phyloP scores from a whole-genome alignment of 2,888 invertebrate genomes.

The Bruchidius siliquastri region DNA sequence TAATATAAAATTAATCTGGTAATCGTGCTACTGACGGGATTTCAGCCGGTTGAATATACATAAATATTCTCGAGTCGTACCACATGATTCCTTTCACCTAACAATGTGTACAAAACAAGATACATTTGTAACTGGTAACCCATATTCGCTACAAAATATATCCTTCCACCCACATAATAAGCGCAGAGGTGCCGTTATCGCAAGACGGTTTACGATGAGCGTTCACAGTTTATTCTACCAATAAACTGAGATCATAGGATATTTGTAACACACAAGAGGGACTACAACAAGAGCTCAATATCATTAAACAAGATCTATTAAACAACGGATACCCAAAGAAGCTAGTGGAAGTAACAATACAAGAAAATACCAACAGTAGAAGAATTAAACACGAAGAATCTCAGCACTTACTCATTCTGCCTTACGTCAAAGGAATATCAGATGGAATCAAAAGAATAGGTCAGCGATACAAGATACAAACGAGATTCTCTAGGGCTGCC shows the following conservation, averaged over 20 bases:
- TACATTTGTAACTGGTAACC: background rate
- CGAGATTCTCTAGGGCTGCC: too few relatives aligned
- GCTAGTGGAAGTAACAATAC: too few relatives aligned
- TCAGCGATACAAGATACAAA: too few relatives aligned
- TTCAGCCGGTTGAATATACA: background rate
- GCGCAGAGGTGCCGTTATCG: background rate
- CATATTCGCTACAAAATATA: background rate
- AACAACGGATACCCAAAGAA: too few relatives aligned
- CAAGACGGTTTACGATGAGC: background rate
- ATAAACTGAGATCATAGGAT: background rate
- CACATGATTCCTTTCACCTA: background rate
- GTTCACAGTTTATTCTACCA: background rate
- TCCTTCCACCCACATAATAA: background rate
- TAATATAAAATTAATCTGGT: background rate
- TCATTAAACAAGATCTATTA: too few relatives aligned
- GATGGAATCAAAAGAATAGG: too few relatives aligned
- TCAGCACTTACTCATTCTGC: too few relatives aligned
- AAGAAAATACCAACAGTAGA: too few relatives aligned
- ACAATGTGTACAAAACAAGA: background rate
- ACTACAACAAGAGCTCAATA: too few relatives aligned
- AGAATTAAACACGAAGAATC: too few relatives aligned
- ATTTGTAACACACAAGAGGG: too few relatives aligned
- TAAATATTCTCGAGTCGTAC: background rate
- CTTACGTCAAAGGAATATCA: too few relatives aligned
- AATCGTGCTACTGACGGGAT: background rate